Conservation (phyloP, 1,140 invertebrate genomes). For the Aphidius ervi region DNA sequence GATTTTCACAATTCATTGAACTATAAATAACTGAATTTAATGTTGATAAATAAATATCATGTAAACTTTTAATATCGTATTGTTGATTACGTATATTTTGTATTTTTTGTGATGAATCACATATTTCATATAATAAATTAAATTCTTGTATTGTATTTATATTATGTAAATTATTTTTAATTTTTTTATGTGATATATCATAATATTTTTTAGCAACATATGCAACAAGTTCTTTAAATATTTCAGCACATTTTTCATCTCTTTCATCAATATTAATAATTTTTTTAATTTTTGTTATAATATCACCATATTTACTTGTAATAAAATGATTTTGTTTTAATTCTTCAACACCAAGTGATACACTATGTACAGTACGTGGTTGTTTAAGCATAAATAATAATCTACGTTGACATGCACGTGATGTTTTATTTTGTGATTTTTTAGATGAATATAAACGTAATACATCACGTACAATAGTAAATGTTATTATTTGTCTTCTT, state of each 20-base stretch:
- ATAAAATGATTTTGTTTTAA: constrained; percentile 57
- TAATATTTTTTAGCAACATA: constrained; percentile 49
- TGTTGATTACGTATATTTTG: constrained; percentile 30
- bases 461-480: constrained; percentile 59
- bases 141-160: constrained; percentile 53
- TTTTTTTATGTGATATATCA: constrained; percentile 42
- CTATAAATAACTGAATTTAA: constrained; percentile 59
- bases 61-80: constrained; percentile 37
- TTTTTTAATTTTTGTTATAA: constrained; percentile 36
- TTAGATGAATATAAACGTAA: constrained; percentile 54
- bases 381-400: constrained; percentile 63
- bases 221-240: constrained; percentile 43
- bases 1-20: constrained; percentile 61
- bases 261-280: constrained; percentile 30
- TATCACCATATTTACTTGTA: constrained; percentile 41
- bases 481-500: constrained; percentile 50
- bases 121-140: constrained; percentile 39
- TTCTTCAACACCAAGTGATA: constrained; percentile 60
- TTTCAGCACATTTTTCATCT: constrained; percentile 36
- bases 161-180: constrained; percentile 33
- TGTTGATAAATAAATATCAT: constrained; percentile 46
- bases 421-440: constrained; percentile 64
- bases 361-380: constrained; percentile 54
- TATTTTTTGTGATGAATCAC: constrained; percentile 36
- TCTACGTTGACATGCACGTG: constrained; percentile 64